A percentile compares a stretch with the other conserved stretches of the same genome.
Evolutionary conservation across 1,140 invertebrate genomes (phyloP).

Genomic region (Drosophila virilis): DNA sequence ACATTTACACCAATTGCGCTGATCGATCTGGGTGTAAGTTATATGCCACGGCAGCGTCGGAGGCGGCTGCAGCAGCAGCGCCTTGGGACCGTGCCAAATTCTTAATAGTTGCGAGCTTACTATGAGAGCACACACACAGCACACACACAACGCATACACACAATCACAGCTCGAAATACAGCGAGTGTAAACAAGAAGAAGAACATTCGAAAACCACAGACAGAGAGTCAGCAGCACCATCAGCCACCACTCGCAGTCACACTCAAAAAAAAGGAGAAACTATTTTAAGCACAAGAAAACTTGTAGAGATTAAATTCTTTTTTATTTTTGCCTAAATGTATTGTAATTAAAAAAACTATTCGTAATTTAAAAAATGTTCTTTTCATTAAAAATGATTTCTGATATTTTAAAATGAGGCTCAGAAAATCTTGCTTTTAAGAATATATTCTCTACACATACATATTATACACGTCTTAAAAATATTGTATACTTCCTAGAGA

Average conservation of each 20-base stretch:
- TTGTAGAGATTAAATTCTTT: too few relatives aligned
- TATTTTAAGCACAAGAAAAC: too few relatives aligned
- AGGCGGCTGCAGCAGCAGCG: slow-evolving; percentile 23
- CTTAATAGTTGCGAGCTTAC: slow-evolving; percentile 78
- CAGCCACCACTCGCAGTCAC: not conserved
- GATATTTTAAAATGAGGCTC: too few relatives aligned
- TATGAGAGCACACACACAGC: slow-evolving; percentile 48
- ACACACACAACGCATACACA: slow-evolving; percentile 2
- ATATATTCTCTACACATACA: too few relatives aligned
- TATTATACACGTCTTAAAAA: too few relatives aligned
- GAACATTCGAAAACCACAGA: slow-evolving; percentile 3
- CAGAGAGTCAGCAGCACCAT: slow-evolving; percentile 7
- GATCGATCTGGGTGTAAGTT: slow-evolving; percentile 82
- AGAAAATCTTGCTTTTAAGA: too few relatives aligned
- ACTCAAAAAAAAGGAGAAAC: not conserved
- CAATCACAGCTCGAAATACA: slow-evolving; percentile 6
- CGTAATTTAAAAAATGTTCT: too few relatives aligned
- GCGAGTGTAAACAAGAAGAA: slow-evolving; percentile 39
- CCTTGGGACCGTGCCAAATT: slow-evolving; percentile 77
- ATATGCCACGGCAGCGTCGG: slow-evolving; percentile 63
- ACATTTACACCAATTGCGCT: slow-evolving; percentile 84
- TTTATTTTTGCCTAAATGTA: too few relatives aligned
- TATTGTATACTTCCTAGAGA: too few relatives aligned
- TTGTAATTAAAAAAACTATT: too few relatives aligned
- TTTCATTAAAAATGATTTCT: too few relatives aligned